Conservation (phyloP, 2,888 invertebrate species). For the Kuschelorhynchus macadamiae region DNA sequence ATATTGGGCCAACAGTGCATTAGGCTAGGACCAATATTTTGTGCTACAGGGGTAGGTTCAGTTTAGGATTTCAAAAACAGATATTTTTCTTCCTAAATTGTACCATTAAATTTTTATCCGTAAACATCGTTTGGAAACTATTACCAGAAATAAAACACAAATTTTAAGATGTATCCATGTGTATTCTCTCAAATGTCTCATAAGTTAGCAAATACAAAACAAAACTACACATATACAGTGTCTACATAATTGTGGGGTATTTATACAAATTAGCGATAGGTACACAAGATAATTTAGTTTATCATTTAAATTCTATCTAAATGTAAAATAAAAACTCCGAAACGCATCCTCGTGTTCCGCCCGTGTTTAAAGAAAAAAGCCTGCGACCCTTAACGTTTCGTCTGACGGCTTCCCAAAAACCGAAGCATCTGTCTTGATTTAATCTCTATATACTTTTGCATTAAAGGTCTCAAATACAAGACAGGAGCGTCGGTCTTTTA, state of each 20-base stretch:
- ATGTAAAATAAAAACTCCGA: constrained; percentile 44
- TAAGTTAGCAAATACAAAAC: constrained; percentile 68
- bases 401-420: constrained; percentile 59
- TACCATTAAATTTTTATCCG: no score
- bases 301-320: constrained; percentile 53
- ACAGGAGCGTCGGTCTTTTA: constrained; percentile 2
- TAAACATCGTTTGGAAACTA: no score
- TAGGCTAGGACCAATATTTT: no score
- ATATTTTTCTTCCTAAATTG: no score
- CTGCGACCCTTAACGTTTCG: constrained; percentile 67
- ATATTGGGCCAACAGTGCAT: no score
- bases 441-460: no score
- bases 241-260: constrained; percentile 68
- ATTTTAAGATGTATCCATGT: constrained; percentile 61
- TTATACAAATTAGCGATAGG: constrained; percentile 68
- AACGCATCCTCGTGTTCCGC: constrained; percentile 5
- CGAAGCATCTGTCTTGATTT: background rate
- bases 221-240: constrained; percentile 70
- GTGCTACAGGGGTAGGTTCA: no score
- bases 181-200: constrained; percentile 63
- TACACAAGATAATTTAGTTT: constrained; percentile 67
- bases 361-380: constrained; percentile 26
- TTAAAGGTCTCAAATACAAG: no score
- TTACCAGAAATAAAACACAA: constrained; percentile 20
- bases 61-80: no score